phyloP scores from a whole-genome alignment of 37 sponge, comb jelly and placozoan species.

The Aplysina aerophoba region DNA sequence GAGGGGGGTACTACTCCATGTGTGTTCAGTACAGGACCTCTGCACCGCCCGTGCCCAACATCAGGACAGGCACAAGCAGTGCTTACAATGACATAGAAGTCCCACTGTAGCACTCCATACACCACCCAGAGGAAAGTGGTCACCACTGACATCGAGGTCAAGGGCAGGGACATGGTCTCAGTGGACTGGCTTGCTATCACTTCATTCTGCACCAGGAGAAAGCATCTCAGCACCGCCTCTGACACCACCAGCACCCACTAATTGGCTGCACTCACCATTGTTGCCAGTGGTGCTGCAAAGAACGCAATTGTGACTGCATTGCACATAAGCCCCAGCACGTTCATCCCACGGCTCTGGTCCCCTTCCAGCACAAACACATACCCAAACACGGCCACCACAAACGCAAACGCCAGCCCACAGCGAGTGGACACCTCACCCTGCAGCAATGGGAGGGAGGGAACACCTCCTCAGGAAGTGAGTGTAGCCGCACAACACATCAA shows the following conservation, averaged over 20 bases:
- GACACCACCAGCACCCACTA: too few relatives aligned
- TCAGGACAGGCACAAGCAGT: neutral
- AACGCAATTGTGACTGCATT: constrained; percentile 72
- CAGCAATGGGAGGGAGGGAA: neutral
- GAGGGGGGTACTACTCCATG: neutral
- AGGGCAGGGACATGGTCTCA: constrained; percentile 73
- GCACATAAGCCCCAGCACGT: constrained; percentile 59
- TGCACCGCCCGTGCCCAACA: neutral
- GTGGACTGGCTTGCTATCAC: constrained; percentile 64
- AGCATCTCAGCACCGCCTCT: too few relatives aligned
- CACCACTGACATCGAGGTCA: constrained; percentile 55
- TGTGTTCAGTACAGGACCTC: neutral
- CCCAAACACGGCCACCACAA: constrained; percentile 32
- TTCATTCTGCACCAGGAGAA: constrained; percentile 36
- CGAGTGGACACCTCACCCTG: constrained; percentile 46
- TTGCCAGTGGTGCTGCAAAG: constrained; percentile 76
- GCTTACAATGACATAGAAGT: constrained; percentile 63
- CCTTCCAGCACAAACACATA: constrained; percentile 15
- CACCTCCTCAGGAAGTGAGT: too few relatives aligned
- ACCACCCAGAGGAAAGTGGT: constrained; percentile 49
- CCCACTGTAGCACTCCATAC: constrained; percentile 58
- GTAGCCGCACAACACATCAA: too few relatives aligned
- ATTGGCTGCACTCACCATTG: constrained; percentile 61
- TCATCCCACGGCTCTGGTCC: constrained; percentile 18
- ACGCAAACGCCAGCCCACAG: constrained; percentile 21